Evolutionary conservation across 2,888 invertebrate genomes (phyloP).

Genomic region (Tethea ocularis): DNA sequence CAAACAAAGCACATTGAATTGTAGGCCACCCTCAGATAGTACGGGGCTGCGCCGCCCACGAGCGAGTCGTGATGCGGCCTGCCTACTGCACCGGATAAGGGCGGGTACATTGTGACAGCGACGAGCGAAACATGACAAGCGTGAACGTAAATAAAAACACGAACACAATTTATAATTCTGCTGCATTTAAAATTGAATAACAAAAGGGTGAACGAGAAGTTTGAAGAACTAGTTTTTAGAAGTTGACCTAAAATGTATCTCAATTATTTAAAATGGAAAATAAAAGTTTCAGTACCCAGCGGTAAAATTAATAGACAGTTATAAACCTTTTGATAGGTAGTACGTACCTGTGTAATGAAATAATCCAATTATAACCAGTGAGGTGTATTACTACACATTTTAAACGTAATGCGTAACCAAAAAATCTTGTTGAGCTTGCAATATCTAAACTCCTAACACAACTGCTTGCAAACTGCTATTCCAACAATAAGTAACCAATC

Average conservation of each 20-base stretch:
- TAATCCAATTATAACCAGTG: too few species aligned
- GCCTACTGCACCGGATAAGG: conserved; percentile 56
- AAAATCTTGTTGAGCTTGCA: not conserved
- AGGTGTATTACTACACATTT: not conserved
- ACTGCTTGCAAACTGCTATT: conserved; percentile 4
- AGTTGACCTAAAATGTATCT: too few species aligned
- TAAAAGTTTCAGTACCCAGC: too few species aligned
- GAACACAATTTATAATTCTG: not conserved
- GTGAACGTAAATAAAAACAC: not conserved
- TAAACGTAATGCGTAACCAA: too few species aligned
- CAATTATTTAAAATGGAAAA: too few species aligned
- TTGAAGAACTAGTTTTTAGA: not conserved
- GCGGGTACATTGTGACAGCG: conserved; percentile 18
- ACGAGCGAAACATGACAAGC: not conserved
- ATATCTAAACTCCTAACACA: not conserved
- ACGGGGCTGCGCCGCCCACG: conserved; percentile 63
- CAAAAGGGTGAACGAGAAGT: not conserved
- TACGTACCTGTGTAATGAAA: too few species aligned
- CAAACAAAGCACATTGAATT: conserved; percentile 74
- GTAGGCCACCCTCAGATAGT: conserved; percentile 69
- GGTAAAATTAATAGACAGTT: too few species aligned
- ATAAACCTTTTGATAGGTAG: too few species aligned
- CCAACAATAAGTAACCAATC: conserved; percentile 4
- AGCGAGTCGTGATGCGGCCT: conserved; percentile 65
- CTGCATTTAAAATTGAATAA: not conserved